Evolutionary conservation across 2,888 invertebrate species (phyloP), one percentile per base, ranked within the genome.

Genomic region (Slavum lentiscoides): DNA sequence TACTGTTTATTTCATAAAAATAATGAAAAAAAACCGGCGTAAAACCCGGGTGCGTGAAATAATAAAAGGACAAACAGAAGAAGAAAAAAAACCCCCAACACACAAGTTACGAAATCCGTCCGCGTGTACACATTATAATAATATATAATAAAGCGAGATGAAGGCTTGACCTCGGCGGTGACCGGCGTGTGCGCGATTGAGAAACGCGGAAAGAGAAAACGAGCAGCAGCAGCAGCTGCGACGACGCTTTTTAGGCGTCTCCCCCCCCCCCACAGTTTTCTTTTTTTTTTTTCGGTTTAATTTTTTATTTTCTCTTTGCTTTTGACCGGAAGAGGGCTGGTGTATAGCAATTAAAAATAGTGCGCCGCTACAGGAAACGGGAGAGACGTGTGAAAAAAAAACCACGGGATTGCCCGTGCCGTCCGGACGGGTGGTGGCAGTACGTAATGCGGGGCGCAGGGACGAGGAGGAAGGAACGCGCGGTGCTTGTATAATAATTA

Each of bases 311-410:
- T 70, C n/a, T 37, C 64, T 75, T 59, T 67, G 19, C n/a, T 59
- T 80, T 66, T 62, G 23, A 21, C 19, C 64, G n/a, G 30, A 43
- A 58, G 49, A 11, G 9, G 43, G 43, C 49, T 3, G 1, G 15
- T 49, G 49, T 49, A 49, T 58, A 80, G 72, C 64, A 80, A 80
- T 80, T 80, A 72, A 77, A 70, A 43, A 43, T 1, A 49, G 49
- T 49, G 49, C n/a, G 62, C 2, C n/a, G 62, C 2, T 30, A 30
- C 72, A 80, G 72, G 72, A 80, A 80, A 80, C 43, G 17, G 69
- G 72, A 80, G 72, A 80, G 80, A 80, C 64, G 80, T 72, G 72
- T 72, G 72, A 80, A 80, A 30, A 30, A 30, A 30, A 30, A 30
- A 72, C 43, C 6, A 19, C 43, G 9, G n/a, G 55, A 37, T 21